Base-by-base conservation (phyloP, 2,888 invertebrate species). In the Brenthis ino region DNA sequence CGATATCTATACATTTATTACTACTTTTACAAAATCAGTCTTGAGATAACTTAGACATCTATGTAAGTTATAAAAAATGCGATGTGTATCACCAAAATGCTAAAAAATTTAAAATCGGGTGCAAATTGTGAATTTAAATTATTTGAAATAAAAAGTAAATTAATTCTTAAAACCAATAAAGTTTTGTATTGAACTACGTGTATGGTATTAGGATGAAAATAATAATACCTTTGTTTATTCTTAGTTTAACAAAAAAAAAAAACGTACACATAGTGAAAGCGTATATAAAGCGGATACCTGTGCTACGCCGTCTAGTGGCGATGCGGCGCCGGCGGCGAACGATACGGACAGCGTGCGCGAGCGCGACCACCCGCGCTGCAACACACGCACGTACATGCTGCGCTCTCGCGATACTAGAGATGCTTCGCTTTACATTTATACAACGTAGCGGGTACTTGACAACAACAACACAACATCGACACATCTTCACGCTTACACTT, bases 341-440 rank as follows among this genome's bases (percentile, higher is more conserved):
- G 97, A 97, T 67, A 98, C 97, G 66, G 98, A 98, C 79, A 98
- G 94, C 67, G 98, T 98, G 78, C 98, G 94, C 56, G 98, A 97
- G 72, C 98, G 94, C 48, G 98, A 97, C 97, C 98, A 98, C 74
- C 96, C 96, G 80, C 96, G 94, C 87, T 96, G 95, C 77, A 93
- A 93, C 91, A 78, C 51, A 97, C 97, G 73, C 96, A 68, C 70
- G 67, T 68, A 60, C 74, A 69, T 72, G 72, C 50, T n/a, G 47
- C 13, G 60, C 54, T 53, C 20, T 57, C 48, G 65, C 50, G 50
- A 53, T 24, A 55, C 43, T n/a, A 53, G 64, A 53, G 64, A 28
- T 28, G 64, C 64, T 20, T 56, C 6, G n/a, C 6, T 43, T 43
- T 37, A 14, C 43, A 47, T 33, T 47, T 48, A 37, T n/a, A 33